Conservation (phyloP, 2,797 vertebrate genomes). For the Sebastes melanostomus region DNA sequence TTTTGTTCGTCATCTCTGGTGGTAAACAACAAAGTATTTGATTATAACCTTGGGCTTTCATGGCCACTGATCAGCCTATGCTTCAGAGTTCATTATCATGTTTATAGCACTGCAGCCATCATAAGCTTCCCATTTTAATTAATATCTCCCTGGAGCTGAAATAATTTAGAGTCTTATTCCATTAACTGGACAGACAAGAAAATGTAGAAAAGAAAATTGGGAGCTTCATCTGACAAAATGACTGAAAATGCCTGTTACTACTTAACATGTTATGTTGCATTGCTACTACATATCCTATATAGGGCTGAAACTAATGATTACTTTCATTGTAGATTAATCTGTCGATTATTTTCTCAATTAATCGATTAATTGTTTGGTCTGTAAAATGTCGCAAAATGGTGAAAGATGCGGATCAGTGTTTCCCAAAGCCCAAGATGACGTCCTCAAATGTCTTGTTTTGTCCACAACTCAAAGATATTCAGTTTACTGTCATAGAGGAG, state of each 20-base stretch:
- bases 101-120: neutral
- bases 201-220: neutral
- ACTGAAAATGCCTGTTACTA: neutral
- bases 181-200: neutral
- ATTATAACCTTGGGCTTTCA: neutral
- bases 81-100: neutral
- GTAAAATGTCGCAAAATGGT: no score
- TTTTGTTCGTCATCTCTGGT: neutral
- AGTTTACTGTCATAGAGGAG: no score
- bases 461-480: no score
- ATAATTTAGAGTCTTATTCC: neutral
- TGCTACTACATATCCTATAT: neutral
- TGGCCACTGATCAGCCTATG: neutral
- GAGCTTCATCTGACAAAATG: neutral
- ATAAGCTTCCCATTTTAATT: neutral
- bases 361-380: no score
- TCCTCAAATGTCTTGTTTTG: no score
- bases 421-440: no score
- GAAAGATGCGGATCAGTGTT: no score
- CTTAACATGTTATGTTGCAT: neutral
- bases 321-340: no score
- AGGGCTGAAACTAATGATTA: no score
- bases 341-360: no score
- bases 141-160: neutral
- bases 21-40: neutral